Evolutionary conservation across 2,113 vertebrate species (phyloP), one percentile per base, ranked within the genome.

Genomic region (Syrrhaptes paradoxus): DNA sequence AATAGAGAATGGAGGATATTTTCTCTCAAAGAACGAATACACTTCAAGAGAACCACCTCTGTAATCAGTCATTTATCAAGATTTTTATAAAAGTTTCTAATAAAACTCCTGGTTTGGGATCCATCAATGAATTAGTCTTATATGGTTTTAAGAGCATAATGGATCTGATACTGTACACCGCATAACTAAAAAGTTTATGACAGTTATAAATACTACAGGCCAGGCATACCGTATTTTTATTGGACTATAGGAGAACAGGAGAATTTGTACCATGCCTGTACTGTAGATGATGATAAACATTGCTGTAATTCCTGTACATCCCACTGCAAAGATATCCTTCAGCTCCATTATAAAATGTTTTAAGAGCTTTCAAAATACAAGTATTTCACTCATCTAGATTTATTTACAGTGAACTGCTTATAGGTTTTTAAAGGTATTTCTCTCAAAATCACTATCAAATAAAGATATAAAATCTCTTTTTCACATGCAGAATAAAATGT

Each of bases 321-420:
- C 46, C 38, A 49, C 73, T 74, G 48, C 43, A 90, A 80, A 93
- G 25, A 63, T 0, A 3, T 77, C 45, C 32, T 70, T 73, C 52
- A 90, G 45, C 29, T 80, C 54, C 79, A 55, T 58, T 80, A 49
- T 12, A 85, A 82, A 85, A 82, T 34, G 3, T 66, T 85, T 72
- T 83, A 87, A 85, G 41, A 90, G 18, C 24, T 90, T 73, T 20
- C 87, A 87, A 96, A 93, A 70, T 55, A 70, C 28, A 68, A 84
- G 48, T 54, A 68, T 82, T 93, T 87, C 25, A 43, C 22, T 70
- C 36, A 66, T 46, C n/a, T 78, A 49, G 18, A 54, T 80, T 57
- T 88, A 89, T 83, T 83, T 85, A 80, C 62, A 85, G 43, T 32
- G n/a, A 83, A 18, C 12, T 70, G 16, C 29, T 32, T 48, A 7